Conservation (phyloP, 2,113 vertebrate genomes). For the Eupsittula cactorum region DNA sequence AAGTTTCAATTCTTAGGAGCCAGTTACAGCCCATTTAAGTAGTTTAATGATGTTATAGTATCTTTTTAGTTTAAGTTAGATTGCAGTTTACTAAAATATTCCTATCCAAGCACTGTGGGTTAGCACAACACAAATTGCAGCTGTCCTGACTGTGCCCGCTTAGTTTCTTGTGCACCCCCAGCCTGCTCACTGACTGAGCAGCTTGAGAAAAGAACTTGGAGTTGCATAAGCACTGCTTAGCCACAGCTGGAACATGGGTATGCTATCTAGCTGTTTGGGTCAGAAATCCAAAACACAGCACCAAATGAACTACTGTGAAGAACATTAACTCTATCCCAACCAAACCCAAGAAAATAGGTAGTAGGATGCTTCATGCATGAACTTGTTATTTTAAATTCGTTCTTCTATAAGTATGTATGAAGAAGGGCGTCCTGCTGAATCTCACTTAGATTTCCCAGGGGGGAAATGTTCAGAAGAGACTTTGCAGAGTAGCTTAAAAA, state of each 20-base stretch:
- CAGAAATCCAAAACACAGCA: not conserved
- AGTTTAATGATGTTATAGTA: not conserved
- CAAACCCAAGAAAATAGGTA: not conserved
- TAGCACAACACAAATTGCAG: not conserved
- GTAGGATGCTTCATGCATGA: not conserved
- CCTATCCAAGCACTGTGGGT: fast-evolving
- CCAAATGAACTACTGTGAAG: fast-evolving
- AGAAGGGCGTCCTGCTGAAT: not conserved
- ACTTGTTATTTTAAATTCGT: not conserved
- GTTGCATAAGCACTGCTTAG: not conserved
- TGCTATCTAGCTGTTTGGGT: not conserved
- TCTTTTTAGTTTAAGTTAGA: not conserved
- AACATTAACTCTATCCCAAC: not conserved
- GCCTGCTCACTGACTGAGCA: not conserved
- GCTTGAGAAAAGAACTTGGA: not conserved
- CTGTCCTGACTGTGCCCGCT: not conserved
- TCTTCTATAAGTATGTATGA: not conserved
- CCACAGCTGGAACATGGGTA: not conserved
- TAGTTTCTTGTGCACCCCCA: not conserved
- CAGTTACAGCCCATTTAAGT: not conserved
- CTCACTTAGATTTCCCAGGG: not conserved
- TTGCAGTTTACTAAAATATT: not conserved
- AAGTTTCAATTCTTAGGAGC: not conserved
- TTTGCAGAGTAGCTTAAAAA: not conserved
- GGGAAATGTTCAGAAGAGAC: not conserved